phyloP scores from a whole-genome alignment of 2,113 vertebrate species.

The Canis aureus region DNA sequence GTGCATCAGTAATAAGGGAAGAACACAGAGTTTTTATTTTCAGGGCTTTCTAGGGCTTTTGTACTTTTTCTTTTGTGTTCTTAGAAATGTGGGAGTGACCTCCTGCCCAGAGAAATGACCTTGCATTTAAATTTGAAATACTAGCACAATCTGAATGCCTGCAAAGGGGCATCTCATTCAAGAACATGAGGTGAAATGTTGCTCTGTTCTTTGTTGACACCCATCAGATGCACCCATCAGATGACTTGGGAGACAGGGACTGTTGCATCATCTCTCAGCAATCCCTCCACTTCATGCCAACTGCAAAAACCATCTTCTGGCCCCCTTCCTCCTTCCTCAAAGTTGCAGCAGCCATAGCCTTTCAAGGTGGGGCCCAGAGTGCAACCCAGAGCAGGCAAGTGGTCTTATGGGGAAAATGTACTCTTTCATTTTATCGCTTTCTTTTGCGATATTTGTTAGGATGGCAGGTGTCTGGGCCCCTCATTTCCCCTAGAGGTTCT shows the following conservation, averaged over 20 bases:
- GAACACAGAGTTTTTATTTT: constrained; percentile 68
- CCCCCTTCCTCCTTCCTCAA: neutral
- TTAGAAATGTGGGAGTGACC: constrained; percentile 73
- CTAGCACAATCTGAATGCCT: constrained; percentile 63
- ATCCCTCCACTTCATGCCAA: neutral
- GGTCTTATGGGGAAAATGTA: neutral
- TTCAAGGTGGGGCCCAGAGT: neutral
- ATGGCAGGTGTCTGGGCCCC: neutral
- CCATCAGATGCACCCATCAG: constrained; percentile 34
- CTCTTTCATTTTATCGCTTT: neutral
- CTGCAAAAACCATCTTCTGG: neutral
- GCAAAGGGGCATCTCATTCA: constrained; percentile 61
- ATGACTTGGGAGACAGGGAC: constrained; percentile 39
- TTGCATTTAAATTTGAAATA: constrained; percentile 84
- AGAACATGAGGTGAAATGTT: constrained; percentile 8
- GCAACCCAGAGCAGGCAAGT: neutral
- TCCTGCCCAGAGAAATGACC: constrained; percentile 78
- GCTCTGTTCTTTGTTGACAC: constrained; percentile 60
- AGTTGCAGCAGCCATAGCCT: neutral
- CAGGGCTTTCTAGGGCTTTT: constrained; percentile 60
- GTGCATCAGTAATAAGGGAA: constrained; percentile 33
- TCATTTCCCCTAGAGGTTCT: neutral
- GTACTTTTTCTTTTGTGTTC: constrained; percentile 68
- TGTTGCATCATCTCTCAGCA: neutral
- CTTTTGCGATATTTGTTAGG: neutral